Conservation (phyloP, 2,888 invertebrate genomes). For the Morpho helenor region DNA sequence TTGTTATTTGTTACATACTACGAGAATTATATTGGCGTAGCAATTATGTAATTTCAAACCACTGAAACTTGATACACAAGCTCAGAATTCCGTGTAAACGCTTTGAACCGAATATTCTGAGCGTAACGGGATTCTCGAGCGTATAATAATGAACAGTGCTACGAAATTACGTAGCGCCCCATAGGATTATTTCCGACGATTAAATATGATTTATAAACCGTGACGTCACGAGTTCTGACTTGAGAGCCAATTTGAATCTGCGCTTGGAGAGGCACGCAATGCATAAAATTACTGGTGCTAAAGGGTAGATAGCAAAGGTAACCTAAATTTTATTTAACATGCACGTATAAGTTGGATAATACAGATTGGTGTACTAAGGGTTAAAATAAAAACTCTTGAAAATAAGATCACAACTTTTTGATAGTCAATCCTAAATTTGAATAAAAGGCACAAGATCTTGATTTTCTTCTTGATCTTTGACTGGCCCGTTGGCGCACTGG, state of each 20-base stretch:
- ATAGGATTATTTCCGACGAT: constrained; percentile 44
- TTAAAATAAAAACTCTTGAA: too few species aligned
- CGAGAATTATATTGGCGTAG: too few species aligned
- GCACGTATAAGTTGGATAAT: too few species aligned
- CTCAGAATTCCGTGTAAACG: constrained; percentile 16
- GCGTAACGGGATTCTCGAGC: constrained; percentile 20
- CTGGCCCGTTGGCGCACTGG: too few species aligned
- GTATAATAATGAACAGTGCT: constrained; percentile 29
- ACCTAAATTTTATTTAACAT: too few species aligned
- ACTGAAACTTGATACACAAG: constrained; percentile 10
- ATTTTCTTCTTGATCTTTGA: too few species aligned
- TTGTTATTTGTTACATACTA: neutral
- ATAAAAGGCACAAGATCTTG: too few species aligned
- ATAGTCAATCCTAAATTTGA: too few species aligned
- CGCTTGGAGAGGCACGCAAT: constrained; percentile 57
- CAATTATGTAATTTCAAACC: constrained; percentile 16
- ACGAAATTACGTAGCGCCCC: constrained; percentile 36
- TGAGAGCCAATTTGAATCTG: constrained; percentile 43
- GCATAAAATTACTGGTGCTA: constrained; percentile 54
- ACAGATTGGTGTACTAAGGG: too few species aligned
- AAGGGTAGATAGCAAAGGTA: too few species aligned
- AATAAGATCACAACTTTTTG: too few species aligned
- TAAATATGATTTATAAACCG: constrained; percentile 65
- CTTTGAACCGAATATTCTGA: constrained; percentile 21
- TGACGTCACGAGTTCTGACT: constrained; percentile 49